Conservation (phyloP, 2,113 vertebrate genomes). For the Rissa tridactyla region DNA sequence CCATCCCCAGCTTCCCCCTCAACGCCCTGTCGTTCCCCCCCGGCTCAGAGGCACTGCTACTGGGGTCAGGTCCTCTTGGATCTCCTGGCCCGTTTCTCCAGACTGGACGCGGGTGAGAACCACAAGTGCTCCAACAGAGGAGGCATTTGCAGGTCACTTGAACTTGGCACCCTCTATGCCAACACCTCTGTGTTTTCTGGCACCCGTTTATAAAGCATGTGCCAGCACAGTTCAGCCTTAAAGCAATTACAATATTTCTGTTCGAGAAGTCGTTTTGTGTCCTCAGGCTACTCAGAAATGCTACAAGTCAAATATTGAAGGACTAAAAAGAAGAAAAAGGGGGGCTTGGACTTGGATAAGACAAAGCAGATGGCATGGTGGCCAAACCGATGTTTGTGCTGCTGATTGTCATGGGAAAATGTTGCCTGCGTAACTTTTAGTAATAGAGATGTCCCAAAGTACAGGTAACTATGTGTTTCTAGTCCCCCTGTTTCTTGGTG, state of each 20-base stretch:
- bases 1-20: not conserved
- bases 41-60: not conserved
- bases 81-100: fast-evolving
- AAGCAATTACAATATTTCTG: not conserved
- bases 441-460: not conserved
- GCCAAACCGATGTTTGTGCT: not conserved
- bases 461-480: not conserved
- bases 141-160: not conserved
- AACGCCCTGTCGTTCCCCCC: too few species aligned
- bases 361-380: not conserved
- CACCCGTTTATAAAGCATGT: not conserved
- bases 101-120: not conserved
- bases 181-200: not conserved
- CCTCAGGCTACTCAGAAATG: not conserved
- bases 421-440: not conserved
- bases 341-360: not conserved
- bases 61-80: not conserved
- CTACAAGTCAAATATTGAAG: not conserved
- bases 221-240: not conserved
- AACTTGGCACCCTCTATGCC: too few species aligned
- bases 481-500: not conserved
- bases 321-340: not conserved
- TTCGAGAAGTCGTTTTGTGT: not conserved
- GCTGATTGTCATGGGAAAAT: not conserved
- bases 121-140: not conserved